These are phyloP conservation scores for Drosophila orosa DNA, from an alignment of 1,140 invertebrate species.

Conservation along the genomic window DNA sequence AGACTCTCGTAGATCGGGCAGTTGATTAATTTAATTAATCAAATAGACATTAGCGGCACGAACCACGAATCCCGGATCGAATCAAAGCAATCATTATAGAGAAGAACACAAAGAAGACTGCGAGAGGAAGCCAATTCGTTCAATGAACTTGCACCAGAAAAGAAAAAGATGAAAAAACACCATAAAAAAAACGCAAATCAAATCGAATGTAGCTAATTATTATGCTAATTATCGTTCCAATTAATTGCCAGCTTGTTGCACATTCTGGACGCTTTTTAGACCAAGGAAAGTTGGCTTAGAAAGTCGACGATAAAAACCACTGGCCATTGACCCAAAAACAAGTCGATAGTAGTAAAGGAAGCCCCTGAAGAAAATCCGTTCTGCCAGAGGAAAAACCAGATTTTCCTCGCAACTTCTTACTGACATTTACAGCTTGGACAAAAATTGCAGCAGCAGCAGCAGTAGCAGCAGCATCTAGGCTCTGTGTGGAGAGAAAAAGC, in stretches of 20 bases:
- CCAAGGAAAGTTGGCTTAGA: slow-evolving; percentile 41
- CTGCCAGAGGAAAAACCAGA: slow-evolving; percentile 60
- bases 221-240: slow-evolving; percentile 35
- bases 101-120: slow-evolving; percentile 11
- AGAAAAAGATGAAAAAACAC: background rate
- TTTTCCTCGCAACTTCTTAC: slow-evolving; percentile 40
- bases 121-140: slow-evolving; percentile 47
- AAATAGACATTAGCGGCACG: slow-evolving; percentile 75
- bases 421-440: slow-evolving; percentile 62
- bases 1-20: slow-evolving; percentile 30
- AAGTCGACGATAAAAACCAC: slow-evolving; percentile 38
- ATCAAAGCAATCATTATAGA: slow-evolving; percentile 54
- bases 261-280: slow-evolving; percentile 29
- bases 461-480: slow-evolving; percentile 16
- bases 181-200: slow-evolving; percentile 14
- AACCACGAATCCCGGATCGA: slow-evolving; percentile 42
- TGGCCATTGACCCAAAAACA: slow-evolving; percentile 68
- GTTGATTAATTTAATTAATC: slow-evolving; percentile 79
- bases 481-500: slow-evolving; percentile 35
- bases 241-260: slow-evolving; percentile 45
- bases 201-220: slow-evolving; percentile 42
- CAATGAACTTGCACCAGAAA: slow-evolving; percentile 63
- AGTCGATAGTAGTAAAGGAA: slow-evolving; percentile 5
- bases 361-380: slow-evolving; percentile 28
- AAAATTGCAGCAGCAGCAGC: slow-evolving; percentile 23